Base-by-base conservation (phyloP, 2,797 vertebrate species). In the Alectoris magna region DNA sequence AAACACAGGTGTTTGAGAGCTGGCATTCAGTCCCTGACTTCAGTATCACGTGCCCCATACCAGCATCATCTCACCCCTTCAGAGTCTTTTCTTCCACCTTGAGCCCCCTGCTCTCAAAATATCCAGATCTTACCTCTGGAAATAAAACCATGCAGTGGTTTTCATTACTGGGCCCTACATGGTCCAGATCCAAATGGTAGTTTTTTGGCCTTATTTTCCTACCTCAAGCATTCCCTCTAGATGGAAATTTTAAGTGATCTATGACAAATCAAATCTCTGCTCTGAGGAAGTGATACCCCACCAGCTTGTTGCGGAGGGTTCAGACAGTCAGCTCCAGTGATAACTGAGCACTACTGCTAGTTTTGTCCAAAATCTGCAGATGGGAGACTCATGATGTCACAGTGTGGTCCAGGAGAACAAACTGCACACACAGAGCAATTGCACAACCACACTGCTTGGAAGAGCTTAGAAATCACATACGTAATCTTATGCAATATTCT, bases 381-480 rank as follows among this genome's bases (percentile, higher is more conserved):
- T 24, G 59, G 62, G 66, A 63, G 48, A 55, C 31, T 71, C 4
- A 2, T 7, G 22, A 34, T 14, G 31, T 4, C 63, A 86, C 27
- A 41, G 34, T 63, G 11, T 0, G 2, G 53, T 64, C 71, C 23
- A 58, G 36, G 49, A 71, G 31, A 85, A 75, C 44, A 69, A 67
- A 38, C 17, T 11, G 55, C 3, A 49, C 7, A 1, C 44, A 31
- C 12, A 16, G 19, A 59, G 29, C 6, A n/a, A 69, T 0, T 0
- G 13, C 43, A 38, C 0, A 0, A 60, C 6, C 72, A 41, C 0
- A 0, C 22, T 15, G 0, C 72, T 27, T 5, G 17, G 27, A 10
- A 46, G 6, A 29, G 38, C 26, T 36, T 10, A 43, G 29, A 60
- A 89, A 46, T 39, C 24, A 27, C 22, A 15, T 6, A 4, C 4